A percentile compares a stretch with the other conserved stretches of the same genome.
These are phyloP conservation scores for Pollenia angustigena DNA, from an alignment of 2,888 invertebrate genomes.

Conservation along the genomic window DNA sequence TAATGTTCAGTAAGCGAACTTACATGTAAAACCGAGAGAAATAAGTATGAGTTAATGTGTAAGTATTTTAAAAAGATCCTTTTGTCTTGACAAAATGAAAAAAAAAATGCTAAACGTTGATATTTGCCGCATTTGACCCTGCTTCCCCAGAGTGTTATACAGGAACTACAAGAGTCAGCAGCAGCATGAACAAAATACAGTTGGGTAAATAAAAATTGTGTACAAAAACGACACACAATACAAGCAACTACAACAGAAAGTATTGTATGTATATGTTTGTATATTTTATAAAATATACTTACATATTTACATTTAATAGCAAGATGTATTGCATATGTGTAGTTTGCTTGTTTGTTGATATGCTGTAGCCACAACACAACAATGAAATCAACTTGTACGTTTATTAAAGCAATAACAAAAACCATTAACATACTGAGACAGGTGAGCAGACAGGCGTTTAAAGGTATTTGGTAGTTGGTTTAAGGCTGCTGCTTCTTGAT, in stretches of 20 bases:
- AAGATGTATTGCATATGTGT: slow-evolving; percentile 5
- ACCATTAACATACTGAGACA: slow-evolving; percentile 58
- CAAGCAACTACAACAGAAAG: slow-evolving; percentile 5
- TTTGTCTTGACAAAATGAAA: slow-evolving; percentile 25
- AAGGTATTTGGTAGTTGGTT: slow-evolving; percentile 60
- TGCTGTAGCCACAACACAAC: slow-evolving; percentile 15
- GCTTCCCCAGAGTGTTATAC: slow-evolving; percentile 55
- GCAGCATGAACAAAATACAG: slow-evolving; percentile 57
- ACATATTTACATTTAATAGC: slow-evolving; percentile 26
- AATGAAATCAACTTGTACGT: slow-evolving; percentile 36
- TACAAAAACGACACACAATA: slow-evolving; percentile 50
- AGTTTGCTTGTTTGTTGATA: background rate
- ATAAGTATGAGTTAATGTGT: slow-evolving; percentile 17
- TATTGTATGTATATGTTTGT: background rate
- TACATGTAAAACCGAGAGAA: background rate
- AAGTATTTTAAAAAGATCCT: slow-evolving; percentile 37
- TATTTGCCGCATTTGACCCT: slow-evolving; percentile 68
- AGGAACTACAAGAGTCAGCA: slow-evolving; percentile 60
- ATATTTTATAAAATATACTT: background rate
- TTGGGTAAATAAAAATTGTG: slow-evolving; percentile 66
- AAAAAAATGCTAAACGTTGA: slow-evolving; percentile 39
- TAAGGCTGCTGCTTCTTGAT: slow-evolving; percentile 18
- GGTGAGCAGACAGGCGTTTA: slow-evolving; percentile 60
- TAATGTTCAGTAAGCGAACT: slow-evolving; percentile 18
- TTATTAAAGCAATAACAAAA: slow-evolving; percentile 59